These are phyloP conservation scores for Antheraea pernyi DNA, from an alignment of 1,140 invertebrate genomes.

Conservation along the genomic window DNA sequence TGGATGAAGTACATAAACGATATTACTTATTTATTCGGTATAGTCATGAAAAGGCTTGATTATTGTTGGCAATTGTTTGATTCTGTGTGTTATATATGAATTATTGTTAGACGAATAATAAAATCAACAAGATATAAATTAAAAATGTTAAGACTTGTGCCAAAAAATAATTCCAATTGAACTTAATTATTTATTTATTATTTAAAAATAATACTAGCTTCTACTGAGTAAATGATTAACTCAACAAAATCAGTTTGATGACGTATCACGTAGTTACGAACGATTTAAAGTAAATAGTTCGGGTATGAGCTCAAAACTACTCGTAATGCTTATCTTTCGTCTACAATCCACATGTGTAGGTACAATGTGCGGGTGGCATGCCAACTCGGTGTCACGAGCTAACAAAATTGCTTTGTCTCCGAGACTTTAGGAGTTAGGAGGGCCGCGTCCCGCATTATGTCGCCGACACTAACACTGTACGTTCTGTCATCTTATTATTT, in stretches of 20 bases:
- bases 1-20: no score
- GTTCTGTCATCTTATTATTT: slow-evolving; percentile 33
- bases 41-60: no score
- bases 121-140: no score
- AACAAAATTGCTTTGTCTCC: slow-evolving; percentile 59
- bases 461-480: slow-evolving; percentile 26
- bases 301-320: slow-evolving; percentile 20
- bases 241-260: neutral
- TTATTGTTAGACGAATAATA: no score
- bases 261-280: neutral
- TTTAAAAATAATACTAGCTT: no score
- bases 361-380: slow-evolving; percentile 49
- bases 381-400: slow-evolving; percentile 45
- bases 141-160: no score
- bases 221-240: no score
- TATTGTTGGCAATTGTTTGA: no score
- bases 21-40: no score
- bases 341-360: slow-evolving; percentile 39
- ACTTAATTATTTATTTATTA: no score
- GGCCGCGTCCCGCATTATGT: slow-evolving; percentile 40
- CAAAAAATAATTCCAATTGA: no score
- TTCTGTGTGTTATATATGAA: no score
- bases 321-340: slow-evolving; percentile 41
- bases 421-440: slow-evolving; percentile 43
- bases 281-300: slow-evolving; percentile 14